Percentiles rank a stretch among this genome's conserved stretches.
These are phyloP conservation scores for Latrodectus elegans DNA, from an alignment of 2,888 invertebrate species.

Conservation along the genomic window DNA sequence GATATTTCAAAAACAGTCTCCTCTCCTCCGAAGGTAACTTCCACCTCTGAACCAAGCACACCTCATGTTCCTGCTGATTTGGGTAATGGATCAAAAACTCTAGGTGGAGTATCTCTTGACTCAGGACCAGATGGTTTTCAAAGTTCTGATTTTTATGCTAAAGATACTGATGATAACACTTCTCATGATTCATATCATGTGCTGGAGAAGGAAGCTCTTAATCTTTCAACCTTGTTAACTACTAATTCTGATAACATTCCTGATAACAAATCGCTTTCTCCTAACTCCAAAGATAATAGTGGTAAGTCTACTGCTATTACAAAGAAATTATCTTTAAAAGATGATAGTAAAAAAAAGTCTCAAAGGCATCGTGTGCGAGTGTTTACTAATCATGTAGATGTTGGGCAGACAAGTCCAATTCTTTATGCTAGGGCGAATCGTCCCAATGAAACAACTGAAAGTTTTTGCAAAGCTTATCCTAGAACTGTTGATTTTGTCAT, in stretches of 20 bases:
- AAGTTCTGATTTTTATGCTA: conserved; percentile 64
- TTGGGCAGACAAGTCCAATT: conserved; percentile 59
- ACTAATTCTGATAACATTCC: conserved; percentile 20
- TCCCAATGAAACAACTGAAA: conserved; percentile 9
- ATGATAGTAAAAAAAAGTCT: conserved; percentile 12
- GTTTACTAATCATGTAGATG: conserved; percentile 36
- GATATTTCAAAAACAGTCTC: conserved; percentile 25
- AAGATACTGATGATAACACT: conserved; percentile 70
- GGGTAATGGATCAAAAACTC: conserved; percentile 19
- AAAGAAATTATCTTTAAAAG: conserved; percentile 1
- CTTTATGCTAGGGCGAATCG: conserved; percentile 64
- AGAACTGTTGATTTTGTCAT: conserved; percentile 69
- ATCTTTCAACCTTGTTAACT: conserved; percentile 36
- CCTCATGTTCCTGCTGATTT: conserved; percentile 39
- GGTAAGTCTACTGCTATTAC: conserved; percentile 23
- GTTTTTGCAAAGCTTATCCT: conserved; percentile 28
- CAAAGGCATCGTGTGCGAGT: conserved; percentile 56
- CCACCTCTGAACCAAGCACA: conserved; percentile 59
- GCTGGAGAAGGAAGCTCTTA: conserved; percentile 38
- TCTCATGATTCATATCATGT: conserved; percentile 70
- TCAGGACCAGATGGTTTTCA: conserved; percentile 57
- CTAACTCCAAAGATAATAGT: conserved; percentile 16
- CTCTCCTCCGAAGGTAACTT: conserved; percentile 34
- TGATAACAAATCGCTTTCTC: not conserved
- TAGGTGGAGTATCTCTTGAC: conserved; percentile 57